A percentile compares a stretch with the other conserved stretches of the same genome.
These are phyloP conservation scores for Heliornis fulica DNA, from an alignment of 2,113 vertebrate species.

Conservation along the genomic window DNA sequence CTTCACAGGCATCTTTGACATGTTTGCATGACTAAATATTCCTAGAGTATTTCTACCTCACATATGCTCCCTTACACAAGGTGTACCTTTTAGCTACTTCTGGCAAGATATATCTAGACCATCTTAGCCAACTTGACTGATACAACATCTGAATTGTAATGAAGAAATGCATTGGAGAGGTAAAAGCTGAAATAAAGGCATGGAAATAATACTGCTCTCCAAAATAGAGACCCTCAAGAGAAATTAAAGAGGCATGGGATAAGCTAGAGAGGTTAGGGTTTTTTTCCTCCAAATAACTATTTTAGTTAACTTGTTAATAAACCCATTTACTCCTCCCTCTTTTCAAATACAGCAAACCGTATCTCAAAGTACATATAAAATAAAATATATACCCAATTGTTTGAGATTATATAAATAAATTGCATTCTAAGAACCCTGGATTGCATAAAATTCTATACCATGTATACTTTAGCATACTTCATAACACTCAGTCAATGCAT, in stretches of 20 bases:
- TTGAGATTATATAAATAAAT: not conserved
- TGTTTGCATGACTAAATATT: not conserved
- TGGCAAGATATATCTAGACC: not conserved
- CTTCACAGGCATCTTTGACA: not conserved
- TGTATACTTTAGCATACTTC: not conserved
- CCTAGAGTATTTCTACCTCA: not conserved
- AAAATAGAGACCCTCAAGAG: not conserved
- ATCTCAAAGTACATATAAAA: not conserved
- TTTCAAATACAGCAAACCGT: not conserved
- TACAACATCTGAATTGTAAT: not conserved
- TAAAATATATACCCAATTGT: not conserved
- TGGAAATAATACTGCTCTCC: not conserved
- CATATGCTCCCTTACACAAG: not conserved
- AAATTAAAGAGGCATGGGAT: not conserved
- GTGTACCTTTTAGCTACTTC: not conserved
- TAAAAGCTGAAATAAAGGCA: not conserved
- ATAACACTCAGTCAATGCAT: not conserved
- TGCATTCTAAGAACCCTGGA: not conserved
- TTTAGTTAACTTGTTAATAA: not conserved
- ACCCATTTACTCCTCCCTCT: not conserved
- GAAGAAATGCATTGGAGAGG: not conserved
- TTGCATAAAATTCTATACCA: not conserved
- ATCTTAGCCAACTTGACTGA: not conserved
- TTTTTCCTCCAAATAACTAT: not conserved
- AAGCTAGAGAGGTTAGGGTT: not conserved